These are phyloP conservation scores for Caenorhabditis inopinata DNA, from an alignment of 1,140 invertebrate species.

Conservation along the genomic window DNA sequence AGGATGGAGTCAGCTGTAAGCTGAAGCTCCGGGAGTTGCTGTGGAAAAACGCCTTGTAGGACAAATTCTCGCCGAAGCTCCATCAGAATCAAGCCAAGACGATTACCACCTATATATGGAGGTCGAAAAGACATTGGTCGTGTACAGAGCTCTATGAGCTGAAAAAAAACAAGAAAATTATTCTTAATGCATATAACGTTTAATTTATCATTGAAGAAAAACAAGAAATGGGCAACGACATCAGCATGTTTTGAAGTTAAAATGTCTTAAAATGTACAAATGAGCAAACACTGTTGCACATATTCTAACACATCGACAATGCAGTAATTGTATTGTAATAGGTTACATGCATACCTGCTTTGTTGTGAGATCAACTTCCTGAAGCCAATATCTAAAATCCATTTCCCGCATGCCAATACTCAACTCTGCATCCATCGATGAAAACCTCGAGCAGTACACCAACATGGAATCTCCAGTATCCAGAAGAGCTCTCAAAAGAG, in stretches of 20 bases:
- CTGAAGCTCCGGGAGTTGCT: conserved; percentile 58
- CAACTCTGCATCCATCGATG: conserved; percentile 59
- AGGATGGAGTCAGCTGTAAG: conserved; percentile 56
- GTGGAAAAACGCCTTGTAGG: conserved; percentile 61
- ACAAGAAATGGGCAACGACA: too few relatives aligned
- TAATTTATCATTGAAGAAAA: too few relatives aligned
- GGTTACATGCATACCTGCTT: conserved; percentile 59
- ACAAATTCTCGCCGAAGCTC: conserved; percentile 64
- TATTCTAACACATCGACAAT: too few relatives aligned
- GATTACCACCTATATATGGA: conserved; percentile 63
- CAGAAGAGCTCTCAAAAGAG: conserved; percentile 56
- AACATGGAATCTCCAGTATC: conserved; percentile 62
- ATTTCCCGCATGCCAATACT: conserved; percentile 62
- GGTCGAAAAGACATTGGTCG: conserved; percentile 62
- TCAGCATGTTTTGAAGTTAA: too few relatives aligned
- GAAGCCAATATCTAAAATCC: conserved; percentile 57
- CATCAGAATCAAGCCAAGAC: conserved; percentile 63
- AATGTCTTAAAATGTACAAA: not conserved
- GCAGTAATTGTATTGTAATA: too few relatives aligned
- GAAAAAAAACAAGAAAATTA: too few relatives aligned
- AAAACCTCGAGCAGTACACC: conserved; percentile 58
- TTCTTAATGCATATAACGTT: too few relatives aligned
- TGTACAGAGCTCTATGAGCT: conserved; percentile 60
- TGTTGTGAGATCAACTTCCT: conserved; percentile 50
- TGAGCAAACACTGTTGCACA: too few relatives aligned